Base-by-base conservation (phyloP, 2,888 invertebrate species). In the Metopia argyrocephala region DNA sequence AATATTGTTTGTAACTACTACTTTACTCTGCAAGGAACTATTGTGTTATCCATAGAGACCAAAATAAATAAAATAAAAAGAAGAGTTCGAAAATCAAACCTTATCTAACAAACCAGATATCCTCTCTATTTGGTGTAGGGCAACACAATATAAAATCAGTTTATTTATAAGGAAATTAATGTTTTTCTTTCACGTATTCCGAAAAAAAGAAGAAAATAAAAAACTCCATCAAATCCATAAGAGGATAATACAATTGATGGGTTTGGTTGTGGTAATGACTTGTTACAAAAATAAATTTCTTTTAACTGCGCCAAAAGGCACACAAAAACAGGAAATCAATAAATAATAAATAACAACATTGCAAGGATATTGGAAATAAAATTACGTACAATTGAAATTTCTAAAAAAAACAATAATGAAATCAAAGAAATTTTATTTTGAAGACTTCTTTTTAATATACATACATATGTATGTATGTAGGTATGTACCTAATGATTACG, bases 121-220 rank as follows among this genome's bases (percentile, higher is more conserved):
- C n/a, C n/a, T n/a, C n/a, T n/a, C n/a, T n/a, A n/a, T n/a, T n/a
- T n/a, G n/a, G n/a, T n/a, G n/a, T n/a, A n/a, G n/a, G n/a, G n/a
- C n/a, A n/a, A n/a, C n/a, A n/a, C n/a, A n/a, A n/a, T n/a, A n/a
- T n/a, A n/a, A n/a, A n/a, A n/a, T n/a, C n/a, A n/a, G n/a, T n/a
- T n/a, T n/a, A n/a, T 56, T 56, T 56, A 23, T n/a, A 65, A 65
- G 21, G 52, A 52, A 52, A 65, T 52, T 3, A 31, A 52, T 56
- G 18, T 18, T 18, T n/a, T 3, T 5, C 18, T 54, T 18, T 28
- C 5, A 18, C 0, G 18, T 56, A n/a, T 18, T 18, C 27, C 2
- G 15, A 7, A 31, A 23, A 62, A 20, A 52, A 28, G 15, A 50
- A 64, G 5, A 21, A 27, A n/a, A n/a, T n/a, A n/a, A n/a, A n/a